A percentile compares a stretch with the other conserved stretches of the same genome.
Evolutionary conservation across 2,888 invertebrate species (phyloP).

Genomic region (Synergus itoensis): DNA sequence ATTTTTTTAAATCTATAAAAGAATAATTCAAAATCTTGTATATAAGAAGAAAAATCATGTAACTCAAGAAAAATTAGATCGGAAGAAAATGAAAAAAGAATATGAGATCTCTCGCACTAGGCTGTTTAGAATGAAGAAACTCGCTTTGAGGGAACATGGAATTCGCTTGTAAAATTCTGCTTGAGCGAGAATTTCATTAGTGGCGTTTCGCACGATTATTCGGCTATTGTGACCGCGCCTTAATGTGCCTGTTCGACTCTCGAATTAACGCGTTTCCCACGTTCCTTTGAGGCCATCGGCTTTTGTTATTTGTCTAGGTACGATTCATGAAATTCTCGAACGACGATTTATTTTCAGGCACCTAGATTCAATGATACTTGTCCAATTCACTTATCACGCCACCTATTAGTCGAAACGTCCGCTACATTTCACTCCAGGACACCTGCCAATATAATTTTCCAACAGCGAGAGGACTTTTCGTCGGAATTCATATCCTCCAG

Average conservation of each 20-base stretch:
- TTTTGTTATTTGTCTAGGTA: slow-evolving; percentile 54
- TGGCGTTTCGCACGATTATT: not conserved
- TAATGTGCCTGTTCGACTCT: slow-evolving; percentile 47
- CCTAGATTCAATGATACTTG: slow-evolving; percentile 10
- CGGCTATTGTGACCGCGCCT: slow-evolving; percentile 3
- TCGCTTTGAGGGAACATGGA: not conserved
- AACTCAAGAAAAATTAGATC: not conserved
- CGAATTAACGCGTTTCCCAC: slow-evolving; percentile 53
- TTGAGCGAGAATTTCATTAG: slow-evolving; percentile 9
- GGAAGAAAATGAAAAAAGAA: not conserved
- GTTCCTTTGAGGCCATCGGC: slow-evolving; percentile 52
- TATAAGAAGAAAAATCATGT: no score
- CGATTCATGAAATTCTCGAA: not conserved
- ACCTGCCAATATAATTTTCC: slow-evolving; percentile 18
- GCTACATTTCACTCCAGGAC: not conserved
- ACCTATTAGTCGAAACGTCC: not conserved
- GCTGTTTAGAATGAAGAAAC: not conserved
- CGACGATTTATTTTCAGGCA: not conserved
- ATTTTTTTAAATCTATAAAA: not conserved
- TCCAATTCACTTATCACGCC: slow-evolving; percentile 1
- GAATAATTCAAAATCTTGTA: no score
- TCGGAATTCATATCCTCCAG: not conserved
- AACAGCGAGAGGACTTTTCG: not conserved
- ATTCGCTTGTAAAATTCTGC: slow-evolving; percentile 8
- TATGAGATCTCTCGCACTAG: not conserved